phyloP scores from a whole-genome alignment of 1,140 invertebrate species.

The Ceratitis capitata region DNA sequence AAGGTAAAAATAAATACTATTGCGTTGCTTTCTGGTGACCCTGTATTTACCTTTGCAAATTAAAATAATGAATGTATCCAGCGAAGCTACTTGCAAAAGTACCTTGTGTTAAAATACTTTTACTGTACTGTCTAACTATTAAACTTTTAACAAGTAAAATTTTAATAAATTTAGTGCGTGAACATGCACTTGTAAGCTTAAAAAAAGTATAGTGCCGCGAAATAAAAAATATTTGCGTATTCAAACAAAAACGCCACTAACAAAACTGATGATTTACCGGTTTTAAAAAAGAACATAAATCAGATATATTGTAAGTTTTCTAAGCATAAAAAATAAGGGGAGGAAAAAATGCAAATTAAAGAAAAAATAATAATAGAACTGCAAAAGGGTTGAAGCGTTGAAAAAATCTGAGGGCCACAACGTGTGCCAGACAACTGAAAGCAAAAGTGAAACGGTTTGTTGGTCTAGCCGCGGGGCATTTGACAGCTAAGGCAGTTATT shows the following conservation, averaged over 20 bases:
- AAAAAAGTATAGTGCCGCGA: slow-evolving; percentile 42
- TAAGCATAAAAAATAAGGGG: background rate
- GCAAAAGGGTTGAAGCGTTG: background rate
- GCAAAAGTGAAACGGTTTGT: slow-evolving; percentile 40
- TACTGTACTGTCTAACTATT: too few relatives aligned
- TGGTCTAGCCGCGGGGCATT: background rate
- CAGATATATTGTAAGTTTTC: background rate
- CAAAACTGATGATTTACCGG: background rate
- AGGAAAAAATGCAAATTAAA: slow-evolving; percentile 30
- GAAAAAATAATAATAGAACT: slow-evolving; percentile 12
- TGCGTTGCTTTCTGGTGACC: too few relatives aligned
- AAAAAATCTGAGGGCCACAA: slow-evolving; percentile 25
- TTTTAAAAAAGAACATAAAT: background rate
- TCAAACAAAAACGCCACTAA: background rate
- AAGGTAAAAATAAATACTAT: too few relatives aligned
- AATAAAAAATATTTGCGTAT: slow-evolving; percentile 49
- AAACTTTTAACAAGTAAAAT: too few relatives aligned
- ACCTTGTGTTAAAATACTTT: too few relatives aligned
- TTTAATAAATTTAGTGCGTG: too few relatives aligned
- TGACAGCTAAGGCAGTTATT: too few relatives aligned
- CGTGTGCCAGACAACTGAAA: background rate
- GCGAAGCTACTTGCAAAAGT: too few relatives aligned
- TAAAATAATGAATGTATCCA: too few relatives aligned
- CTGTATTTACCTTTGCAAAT: too few relatives aligned
- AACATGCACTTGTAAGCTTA: slow-evolving; percentile 64